These are phyloP conservation scores for Radopholus similis DNA, from an alignment of 1,140 invertebrate genomes.

Conservation along the genomic window DNA sequence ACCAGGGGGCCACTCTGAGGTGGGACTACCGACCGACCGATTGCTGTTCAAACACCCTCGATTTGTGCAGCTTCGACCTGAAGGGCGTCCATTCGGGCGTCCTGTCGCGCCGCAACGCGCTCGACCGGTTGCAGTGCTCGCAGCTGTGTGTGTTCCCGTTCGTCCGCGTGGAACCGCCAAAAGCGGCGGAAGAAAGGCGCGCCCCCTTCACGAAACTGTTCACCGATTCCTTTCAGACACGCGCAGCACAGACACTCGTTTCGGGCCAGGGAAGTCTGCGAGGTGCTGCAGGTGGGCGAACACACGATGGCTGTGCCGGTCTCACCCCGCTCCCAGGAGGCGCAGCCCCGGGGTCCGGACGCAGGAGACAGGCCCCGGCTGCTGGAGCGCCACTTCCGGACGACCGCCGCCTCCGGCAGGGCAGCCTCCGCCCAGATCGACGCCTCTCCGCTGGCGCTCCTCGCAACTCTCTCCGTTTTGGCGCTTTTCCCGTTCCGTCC, in stretches of 20 bases:
- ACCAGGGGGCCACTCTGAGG: constrained; percentile 10
- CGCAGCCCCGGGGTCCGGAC: neutral
- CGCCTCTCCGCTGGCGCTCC: no score
- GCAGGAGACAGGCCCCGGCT: neutral
- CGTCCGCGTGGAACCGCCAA: constrained; percentile 14
- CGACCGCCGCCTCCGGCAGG: neutral
- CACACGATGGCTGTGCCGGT: neutral
- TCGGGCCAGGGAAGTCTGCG: constrained; percentile 15
- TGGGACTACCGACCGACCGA: neutral
- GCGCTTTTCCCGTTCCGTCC: no score
- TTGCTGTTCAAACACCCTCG: no score
- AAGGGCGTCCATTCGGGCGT: constrained; percentile 7
- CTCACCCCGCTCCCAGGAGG: neutral
- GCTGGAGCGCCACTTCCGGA: neutral
- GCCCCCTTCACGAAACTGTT: neutral
- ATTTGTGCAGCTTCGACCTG: constrained; percentile 19
- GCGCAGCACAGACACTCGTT: neutral
- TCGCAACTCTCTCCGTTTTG: no score
- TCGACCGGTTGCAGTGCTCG: constrained; percentile 9
- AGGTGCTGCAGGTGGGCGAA: neutral
- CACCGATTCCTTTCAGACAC: neutral
- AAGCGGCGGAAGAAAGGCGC: neutral
- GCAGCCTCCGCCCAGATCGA: no score
- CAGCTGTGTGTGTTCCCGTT: constrained; percentile 24
- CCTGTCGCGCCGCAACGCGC: constrained; percentile 1